Conservation (phyloP, 1,140 invertebrate species). For the Papilio aristodemus region DNA sequence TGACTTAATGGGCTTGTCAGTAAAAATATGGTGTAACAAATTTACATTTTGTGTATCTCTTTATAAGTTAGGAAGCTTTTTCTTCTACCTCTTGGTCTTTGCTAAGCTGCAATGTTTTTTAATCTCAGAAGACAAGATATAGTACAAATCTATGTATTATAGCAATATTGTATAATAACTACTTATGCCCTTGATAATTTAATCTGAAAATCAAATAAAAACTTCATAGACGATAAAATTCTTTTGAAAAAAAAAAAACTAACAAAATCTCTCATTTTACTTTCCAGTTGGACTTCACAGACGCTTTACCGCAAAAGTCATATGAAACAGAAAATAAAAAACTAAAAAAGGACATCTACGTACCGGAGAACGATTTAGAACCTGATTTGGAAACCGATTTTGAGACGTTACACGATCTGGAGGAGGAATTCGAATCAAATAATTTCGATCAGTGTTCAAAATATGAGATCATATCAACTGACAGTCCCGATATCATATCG, state of each 20-base stretch:
- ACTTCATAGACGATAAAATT: too few relatives aligned
- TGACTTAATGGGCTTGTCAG: too few relatives aligned
- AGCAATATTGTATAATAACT: too few relatives aligned
- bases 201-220: too few relatives aligned
- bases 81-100: too few relatives aligned
- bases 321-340: constrained; percentile 37
- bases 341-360: constrained; percentile 49
- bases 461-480: constrained; percentile 78
- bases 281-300: constrained; percentile 69
- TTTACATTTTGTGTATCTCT: too few relatives aligned
- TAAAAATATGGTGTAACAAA: too few relatives aligned
- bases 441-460: constrained; percentile 71
- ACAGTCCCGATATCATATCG: constrained; percentile 74
- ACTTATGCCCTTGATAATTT: too few relatives aligned
- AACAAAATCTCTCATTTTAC: constrained; percentile 21
- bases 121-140: too few relatives aligned
- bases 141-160: too few relatives aligned
- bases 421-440: constrained; percentile 68
- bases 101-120: background rate
- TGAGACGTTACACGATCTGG: constrained; percentile 69
- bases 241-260: too few relatives aligned
- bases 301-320: constrained; percentile 50
- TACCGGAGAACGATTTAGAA: constrained; percentile 56
- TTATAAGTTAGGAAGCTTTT: too few relatives aligned
- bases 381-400: constrained; percentile 57